Percentiles rank a stretch among this genome's conserved stretches.
Conservation (phyloP, 2,797 vertebrate genomes). For the Oreochromis mossambicus region DNA sequence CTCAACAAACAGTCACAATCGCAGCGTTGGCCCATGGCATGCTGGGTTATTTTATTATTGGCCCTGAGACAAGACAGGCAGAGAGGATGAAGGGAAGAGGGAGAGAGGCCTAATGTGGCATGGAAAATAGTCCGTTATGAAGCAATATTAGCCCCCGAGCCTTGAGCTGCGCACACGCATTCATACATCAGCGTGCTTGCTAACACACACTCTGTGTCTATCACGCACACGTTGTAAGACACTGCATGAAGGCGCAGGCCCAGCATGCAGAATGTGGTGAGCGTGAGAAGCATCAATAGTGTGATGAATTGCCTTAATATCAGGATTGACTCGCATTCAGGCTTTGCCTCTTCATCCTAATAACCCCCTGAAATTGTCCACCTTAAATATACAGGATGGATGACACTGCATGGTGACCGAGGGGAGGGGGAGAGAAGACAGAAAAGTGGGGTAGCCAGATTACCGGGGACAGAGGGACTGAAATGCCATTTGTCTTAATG, state of each 20-base stretch:
- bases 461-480: neutral
- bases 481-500: neutral
- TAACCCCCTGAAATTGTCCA: constrained; percentile 30
- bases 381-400: constrained; percentile 24
- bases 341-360: constrained; percentile 36
- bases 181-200: neutral
- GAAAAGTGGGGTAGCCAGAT: neutral
- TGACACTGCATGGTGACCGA: neutral
- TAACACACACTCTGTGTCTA: neutral
- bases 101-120: constrained; percentile 32
- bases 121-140: constrained; percentile 53
- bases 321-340: constrained; percentile 46
- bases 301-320: constrained; percentile 62
- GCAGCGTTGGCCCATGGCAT: neutral
- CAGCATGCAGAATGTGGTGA: constrained; percentile 17
- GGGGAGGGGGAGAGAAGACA: neutral
- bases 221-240: neutral
- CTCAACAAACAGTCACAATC: neutral
- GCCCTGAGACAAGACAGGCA: neutral
- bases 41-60: constrained; percentile 30
- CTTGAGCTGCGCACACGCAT: neutral
- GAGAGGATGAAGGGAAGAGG: neutral
- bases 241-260: neutral
- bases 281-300: constrained; percentile 23
- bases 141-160: constrained; percentile 40